A percentile compares a stretch with the other conserved stretches of the same genome.
phyloP scores from a whole-genome alignment of 2,888 invertebrate species.

The Noctua fimbriata region DNA sequence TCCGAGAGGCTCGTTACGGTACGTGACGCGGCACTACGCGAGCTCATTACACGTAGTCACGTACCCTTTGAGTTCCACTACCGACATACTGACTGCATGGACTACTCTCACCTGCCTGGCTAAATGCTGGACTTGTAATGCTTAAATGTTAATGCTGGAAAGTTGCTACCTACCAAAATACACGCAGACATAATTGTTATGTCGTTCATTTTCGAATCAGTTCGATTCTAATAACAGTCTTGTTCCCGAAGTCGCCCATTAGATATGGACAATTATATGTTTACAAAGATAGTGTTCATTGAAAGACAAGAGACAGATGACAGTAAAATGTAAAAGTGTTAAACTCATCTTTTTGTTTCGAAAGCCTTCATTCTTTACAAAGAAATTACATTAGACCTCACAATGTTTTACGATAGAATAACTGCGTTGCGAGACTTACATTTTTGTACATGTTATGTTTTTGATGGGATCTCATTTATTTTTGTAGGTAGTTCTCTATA shows the following conservation, averaged over 20 bases:
- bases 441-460: no score
- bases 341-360: neutral
- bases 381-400: no score
- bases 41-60: constrained; percentile 76
- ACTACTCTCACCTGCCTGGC: constrained; percentile 41
- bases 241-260: neutral
- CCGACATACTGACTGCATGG: constrained; percentile 57
- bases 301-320: neutral
- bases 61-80: constrained; percentile 71
- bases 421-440: no score
- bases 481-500: no score
- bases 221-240: neutral
- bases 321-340: neutral
- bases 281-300: neutral
- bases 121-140: constrained; percentile 8
- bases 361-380: neutral
- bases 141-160: neutral
- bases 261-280: neutral
- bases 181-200: neutral
- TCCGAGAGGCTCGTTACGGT: constrained; percentile 78
- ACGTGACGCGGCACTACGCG: constrained; percentile 85
- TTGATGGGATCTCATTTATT: no score
- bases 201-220: neutral
- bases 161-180: neutral
- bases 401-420: no score